Conservation (phyloP, 2,113 vertebrate species). For the Odocoileus virginianus region DNA sequence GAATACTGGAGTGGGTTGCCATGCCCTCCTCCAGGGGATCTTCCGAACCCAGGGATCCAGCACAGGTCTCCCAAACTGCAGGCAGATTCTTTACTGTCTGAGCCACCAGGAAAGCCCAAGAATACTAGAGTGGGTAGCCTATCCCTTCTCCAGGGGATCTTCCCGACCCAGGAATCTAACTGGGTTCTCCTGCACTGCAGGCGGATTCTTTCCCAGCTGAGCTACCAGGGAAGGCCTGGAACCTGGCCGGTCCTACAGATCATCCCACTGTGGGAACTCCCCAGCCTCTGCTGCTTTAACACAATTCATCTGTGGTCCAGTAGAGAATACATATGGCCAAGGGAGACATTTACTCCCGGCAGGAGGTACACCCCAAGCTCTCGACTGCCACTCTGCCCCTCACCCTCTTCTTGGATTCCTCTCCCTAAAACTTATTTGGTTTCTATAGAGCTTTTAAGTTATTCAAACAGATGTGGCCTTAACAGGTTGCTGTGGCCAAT, state of each 20-base stretch:
- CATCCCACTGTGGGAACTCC: neutral
- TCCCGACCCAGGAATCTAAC: neutral
- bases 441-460: conserved; percentile 49
- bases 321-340: neutral
- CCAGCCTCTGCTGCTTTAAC: neutral
- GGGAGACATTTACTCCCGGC: neutral
- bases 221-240: neutral
- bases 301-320: neutral
- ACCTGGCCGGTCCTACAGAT: neutral
- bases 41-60: neutral
- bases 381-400: neutral
- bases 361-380: neutral
- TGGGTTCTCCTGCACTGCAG: neutral
- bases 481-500: conserved; percentile 67
- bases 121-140: neutral
- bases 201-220: neutral
- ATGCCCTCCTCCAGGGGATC: neutral
- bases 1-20: neutral
- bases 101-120: neutral
- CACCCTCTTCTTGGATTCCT: conserved; percentile 39
- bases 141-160: neutral
- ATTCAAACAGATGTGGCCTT: conserved; percentile 66
- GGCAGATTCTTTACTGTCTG: neutral
- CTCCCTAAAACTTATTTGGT: conserved; percentile 36
- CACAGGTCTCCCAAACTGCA: neutral